Percentiles rank a stretch among this genome's conserved stretches.
These are phyloP conservation scores for Lordiphosa mommai DNA, from an alignment of 1,140 invertebrate genomes.

Conservation along the genomic window DNA sequence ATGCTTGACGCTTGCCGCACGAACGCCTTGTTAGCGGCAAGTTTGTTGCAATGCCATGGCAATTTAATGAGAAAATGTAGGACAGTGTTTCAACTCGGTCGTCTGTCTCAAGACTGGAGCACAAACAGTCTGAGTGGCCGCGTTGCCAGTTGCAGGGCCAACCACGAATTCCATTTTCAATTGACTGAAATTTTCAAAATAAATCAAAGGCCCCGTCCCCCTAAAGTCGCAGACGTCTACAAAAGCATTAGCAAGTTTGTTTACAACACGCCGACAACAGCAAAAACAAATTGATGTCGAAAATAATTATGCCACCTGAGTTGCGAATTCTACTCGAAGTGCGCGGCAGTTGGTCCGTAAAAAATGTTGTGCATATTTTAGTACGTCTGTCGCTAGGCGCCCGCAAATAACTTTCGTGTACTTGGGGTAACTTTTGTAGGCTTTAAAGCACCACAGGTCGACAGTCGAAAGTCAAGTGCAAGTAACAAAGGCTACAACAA, in stretches of 20 bases:
- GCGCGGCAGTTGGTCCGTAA: slow-evolving; percentile 5
- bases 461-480: slow-evolving; percentile 49
- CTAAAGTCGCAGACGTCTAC: slow-evolving; percentile 23
- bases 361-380: slow-evolving; percentile 48
- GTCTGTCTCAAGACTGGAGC: slow-evolving; percentile 48
- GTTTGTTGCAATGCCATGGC: slow-evolving; percentile 51
- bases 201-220: slow-evolving; percentile 22
- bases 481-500: slow-evolving; percentile 11
- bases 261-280: slow-evolving; percentile 36
- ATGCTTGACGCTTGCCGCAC: slow-evolving; percentile 55
- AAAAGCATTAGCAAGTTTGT: slow-evolving; percentile 32
- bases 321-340: slow-evolving; percentile 14
- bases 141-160: slow-evolving; percentile 22
- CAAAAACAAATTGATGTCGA: slow-evolving; percentile 48
- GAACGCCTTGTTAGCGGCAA: slow-evolving; percentile 69
- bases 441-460: slow-evolving; percentile 29
- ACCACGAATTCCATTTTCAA: neutral
- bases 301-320: slow-evolving; percentile 67
- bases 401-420: slow-evolving; percentile 29
- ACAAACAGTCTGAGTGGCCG: slow-evolving; percentile 57
- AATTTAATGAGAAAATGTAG: slow-evolving; percentile 77
- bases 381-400: slow-evolving; percentile 17
- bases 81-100: slow-evolving; percentile 34
- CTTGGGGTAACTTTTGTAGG: slow-evolving; percentile 14
- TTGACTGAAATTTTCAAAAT: slow-evolving; percentile 23